Evolutionary conservation across 2,888 invertebrate genomes (phyloP).

Genomic region (Amphimallon solstitiale): DNA sequence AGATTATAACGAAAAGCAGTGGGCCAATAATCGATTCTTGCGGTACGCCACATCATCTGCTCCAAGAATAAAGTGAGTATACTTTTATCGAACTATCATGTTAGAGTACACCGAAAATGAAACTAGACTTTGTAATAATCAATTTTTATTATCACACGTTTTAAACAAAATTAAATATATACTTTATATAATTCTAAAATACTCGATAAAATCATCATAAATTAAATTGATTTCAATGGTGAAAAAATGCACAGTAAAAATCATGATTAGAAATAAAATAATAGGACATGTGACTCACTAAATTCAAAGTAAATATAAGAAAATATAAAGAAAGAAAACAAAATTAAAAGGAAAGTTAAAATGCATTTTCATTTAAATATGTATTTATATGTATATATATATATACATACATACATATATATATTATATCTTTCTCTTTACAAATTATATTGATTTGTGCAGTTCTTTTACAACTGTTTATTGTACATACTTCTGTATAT

Average conservation of each 20-base stretch:
- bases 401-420: too few relatives aligned
- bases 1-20: too few relatives aligned
- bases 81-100: too few relatives aligned
- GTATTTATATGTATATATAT: too few relatives aligned
- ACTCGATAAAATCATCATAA: slow-evolving; percentile 31
- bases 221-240: slow-evolving; percentile 14
- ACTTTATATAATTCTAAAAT: slow-evolving; percentile 30
- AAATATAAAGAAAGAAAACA: slow-evolving; percentile 13
- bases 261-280: slow-evolving; percentile 27
- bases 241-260: slow-evolving; percentile 19
- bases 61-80: too few relatives aligned
- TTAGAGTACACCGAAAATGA: too few relatives aligned
- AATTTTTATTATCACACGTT: slow-evolving; percentile 28
- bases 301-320: slow-evolving; percentile 13
- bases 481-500: slow-evolving; percentile 17
- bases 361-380: slow-evolving; percentile 15
- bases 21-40: too few relatives aligned
- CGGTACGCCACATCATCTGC: too few relatives aligned
- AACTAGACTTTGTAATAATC: slow-evolving; percentile 6
- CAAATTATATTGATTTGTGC: slow-evolving; percentile 18
- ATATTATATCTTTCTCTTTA: slow-evolving; percentile 8
- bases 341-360: slow-evolving; percentile 18
- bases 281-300: background rate
- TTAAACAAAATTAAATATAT: slow-evolving; percentile 25
- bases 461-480: slow-evolving; percentile 5